A percentile compares a stretch with the other conserved stretches of the same genome.
phyloP scores from a whole-genome alignment of 1,140 invertebrate genomes.

The Drosophila pseudoananassae region DNA sequence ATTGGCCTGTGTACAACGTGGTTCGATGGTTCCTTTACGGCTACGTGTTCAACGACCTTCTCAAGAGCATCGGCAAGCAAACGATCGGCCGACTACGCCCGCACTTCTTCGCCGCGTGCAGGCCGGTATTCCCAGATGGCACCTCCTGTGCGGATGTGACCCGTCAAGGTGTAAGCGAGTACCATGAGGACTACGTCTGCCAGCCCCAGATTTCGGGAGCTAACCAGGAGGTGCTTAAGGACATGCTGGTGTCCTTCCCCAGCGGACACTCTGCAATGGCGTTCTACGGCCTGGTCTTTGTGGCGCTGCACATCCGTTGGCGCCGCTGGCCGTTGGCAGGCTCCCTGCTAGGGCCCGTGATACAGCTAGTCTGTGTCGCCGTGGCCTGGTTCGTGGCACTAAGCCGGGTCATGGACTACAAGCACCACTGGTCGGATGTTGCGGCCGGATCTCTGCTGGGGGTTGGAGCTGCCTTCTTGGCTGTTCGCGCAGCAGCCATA shows the following conservation, averaged over 20 bases:
- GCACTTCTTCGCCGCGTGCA: conserved; percentile 93
- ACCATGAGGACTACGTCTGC: conserved; percentile 88
- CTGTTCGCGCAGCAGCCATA: conserved; percentile 83
- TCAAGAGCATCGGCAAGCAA: conserved; percentile 95
- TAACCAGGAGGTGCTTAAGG: conserved; percentile 86
- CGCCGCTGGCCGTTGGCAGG: conserved; percentile 34
- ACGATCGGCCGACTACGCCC: conserved; percentile 94
- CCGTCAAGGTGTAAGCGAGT: conserved; percentile 85
- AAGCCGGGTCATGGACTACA: conserved; percentile 96
- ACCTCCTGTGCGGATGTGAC: conserved; percentile 60
- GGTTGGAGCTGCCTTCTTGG: conserved; percentile 85
- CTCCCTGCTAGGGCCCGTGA: conserved; percentile 40
- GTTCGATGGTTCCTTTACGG: conserved; percentile 93
- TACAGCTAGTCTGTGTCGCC: conserved; percentile 52
- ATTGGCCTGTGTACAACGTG: conserved; percentile 88
- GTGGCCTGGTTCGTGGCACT: conserved; percentile 91
- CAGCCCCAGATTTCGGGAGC: conserved; percentile 75
- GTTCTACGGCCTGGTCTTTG: conserved; percentile 91
- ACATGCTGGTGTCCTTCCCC: conserved; percentile 91
- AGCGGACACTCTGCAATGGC: conserved; percentile 92
- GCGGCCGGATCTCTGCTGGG: conserved; percentile 86
- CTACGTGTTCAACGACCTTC: conserved; percentile 89
- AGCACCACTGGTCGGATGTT: conserved; percentile 94
- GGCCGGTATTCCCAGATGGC: conserved; percentile 85
- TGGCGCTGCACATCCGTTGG: conserved; percentile 91